phyloP scores from a whole-genome alignment of 2,888 invertebrate genomes.

The Lydus trimaculatus region DNA sequence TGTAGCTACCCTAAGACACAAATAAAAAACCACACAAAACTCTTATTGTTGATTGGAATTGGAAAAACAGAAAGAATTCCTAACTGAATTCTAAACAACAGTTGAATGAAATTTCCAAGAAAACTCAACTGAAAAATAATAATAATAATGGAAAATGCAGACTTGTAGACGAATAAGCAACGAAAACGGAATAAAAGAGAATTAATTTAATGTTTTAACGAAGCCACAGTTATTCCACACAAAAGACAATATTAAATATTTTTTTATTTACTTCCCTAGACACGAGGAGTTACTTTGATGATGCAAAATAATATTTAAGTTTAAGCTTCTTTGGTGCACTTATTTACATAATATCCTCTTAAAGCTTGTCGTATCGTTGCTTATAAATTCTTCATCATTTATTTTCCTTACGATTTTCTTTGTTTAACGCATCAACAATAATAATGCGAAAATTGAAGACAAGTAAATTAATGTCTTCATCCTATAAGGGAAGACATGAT shows the following conservation, averaged over 20 bases:
- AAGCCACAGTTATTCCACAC: slow-evolving; percentile 56
- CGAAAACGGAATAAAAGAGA: slow-evolving; percentile 46
- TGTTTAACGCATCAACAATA: background rate
- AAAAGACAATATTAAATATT: slow-evolving; percentile 57
- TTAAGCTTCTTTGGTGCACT: slow-evolving; percentile 48
- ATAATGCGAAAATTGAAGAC: background rate
- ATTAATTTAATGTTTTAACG: slow-evolving; percentile 55
- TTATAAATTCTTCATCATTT: no score
- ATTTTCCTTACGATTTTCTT: background rate
- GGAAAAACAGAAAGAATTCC: background rate
- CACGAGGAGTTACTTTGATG: slow-evolving; percentile 51
- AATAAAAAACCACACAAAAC: no score
- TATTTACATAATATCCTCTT: slow-evolving; percentile 48
- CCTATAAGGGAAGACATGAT: background rate
- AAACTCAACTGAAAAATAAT: background rate
- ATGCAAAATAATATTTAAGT: slow-evolving; percentile 50
- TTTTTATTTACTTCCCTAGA: slow-evolving; percentile 51
- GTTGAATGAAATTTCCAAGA: background rate
- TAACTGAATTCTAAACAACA: background rate
- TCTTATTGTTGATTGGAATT: background rate
- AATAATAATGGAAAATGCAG: background rate
- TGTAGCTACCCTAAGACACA: no score
- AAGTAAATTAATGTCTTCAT: background rate
- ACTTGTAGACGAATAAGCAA: slow-evolving; percentile 35
- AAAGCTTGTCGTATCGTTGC: slow-evolving; percentile 25